Percentiles rank a stretch among this genome's conserved stretches.
phyloP scores from a whole-genome alignment of 2,888 invertebrate genomes.

The Netelia virgata region DNA sequence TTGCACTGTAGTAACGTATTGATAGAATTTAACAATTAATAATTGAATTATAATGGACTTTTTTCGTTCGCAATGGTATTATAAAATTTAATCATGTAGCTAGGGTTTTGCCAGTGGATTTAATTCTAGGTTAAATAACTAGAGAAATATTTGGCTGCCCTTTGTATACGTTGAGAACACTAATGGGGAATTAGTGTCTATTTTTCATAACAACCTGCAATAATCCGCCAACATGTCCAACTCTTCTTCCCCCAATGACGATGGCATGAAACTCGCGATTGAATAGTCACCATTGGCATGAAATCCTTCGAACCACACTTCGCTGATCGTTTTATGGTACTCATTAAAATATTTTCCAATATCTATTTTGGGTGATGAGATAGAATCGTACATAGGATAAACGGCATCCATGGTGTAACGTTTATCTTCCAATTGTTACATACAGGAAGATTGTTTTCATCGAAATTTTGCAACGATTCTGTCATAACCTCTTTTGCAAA shows the following conservation, averaged over 20 bases:
- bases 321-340: constrained; percentile 66
- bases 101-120: too few species aligned
- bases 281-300: constrained; percentile 37
- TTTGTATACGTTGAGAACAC: too few species aligned
- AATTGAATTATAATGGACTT: too few species aligned
- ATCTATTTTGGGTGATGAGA: constrained; percentile 71
- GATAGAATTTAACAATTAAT: too few species aligned
- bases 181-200: too few species aligned
- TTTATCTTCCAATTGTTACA: not conserved
- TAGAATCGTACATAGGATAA: constrained; percentile 73
- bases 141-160: too few species aligned
- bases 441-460: not conserved
- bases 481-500: constrained; percentile 10
- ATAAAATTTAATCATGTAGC: too few species aligned
- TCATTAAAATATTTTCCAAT: constrained; percentile 75
- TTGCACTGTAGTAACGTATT: too few species aligned
- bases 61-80: too few species aligned
- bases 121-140: too few species aligned
- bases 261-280: constrained; percentile 73
- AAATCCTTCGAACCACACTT: constrained; percentile 47
- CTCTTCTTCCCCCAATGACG: constrained; percentile 82
- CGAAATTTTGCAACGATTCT: not conserved
- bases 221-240: constrained; percentile 84
- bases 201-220: constrained; percentile 83
- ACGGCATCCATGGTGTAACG: constrained; percentile 74